Evolutionary conservation across 2,797 vertebrate species (phyloP).

Genomic region (Argyrosomus regius): DNA sequence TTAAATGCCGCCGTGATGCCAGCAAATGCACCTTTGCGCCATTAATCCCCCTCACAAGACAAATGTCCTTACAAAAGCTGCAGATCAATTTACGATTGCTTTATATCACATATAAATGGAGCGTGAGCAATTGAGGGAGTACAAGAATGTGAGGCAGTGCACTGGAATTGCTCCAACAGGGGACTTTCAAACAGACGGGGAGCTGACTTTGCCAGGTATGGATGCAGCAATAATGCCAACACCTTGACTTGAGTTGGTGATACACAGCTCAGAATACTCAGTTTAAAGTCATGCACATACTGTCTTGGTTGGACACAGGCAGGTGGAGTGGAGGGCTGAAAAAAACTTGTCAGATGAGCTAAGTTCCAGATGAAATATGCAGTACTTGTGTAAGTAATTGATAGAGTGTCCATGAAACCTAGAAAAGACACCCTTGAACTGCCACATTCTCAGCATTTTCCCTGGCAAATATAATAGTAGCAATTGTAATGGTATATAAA

Average conservation of each 20-base stretch:
- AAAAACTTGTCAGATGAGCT: conserved; percentile 22
- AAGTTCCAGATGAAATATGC: conserved; percentile 33
- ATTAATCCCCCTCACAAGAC: conserved; percentile 45
- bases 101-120: conserved; percentile 61
- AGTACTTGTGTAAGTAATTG: conserved; percentile 16
- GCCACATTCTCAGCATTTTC: conserved; percentile 12
- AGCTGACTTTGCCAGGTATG: conserved; percentile 72
- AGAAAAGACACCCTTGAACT: conserved; percentile 14
- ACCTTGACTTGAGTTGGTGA: conserved; percentile 38
- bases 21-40: conserved; percentile 23
- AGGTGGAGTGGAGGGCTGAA: conserved; percentile 11
- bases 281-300: conserved; percentile 36
- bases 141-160: conserved; percentile 64
- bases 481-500: conserved; percentile 12
- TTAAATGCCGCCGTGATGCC: conserved; percentile 39
- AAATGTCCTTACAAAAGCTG: conserved; percentile 54
- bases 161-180: conserved; percentile 75
- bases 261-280: conserved; percentile 34
- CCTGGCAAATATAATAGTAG: neutral
- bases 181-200: conserved; percentile 81
- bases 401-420: conserved; percentile 30
- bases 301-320: conserved; percentile 31
- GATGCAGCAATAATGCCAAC: conserved; percentile 76
- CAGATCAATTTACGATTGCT: conserved; percentile 74
- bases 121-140: conserved; percentile 69